A percentile compares a stretch with the other conserved stretches of the same genome.
Evolutionary conservation across 1,140 invertebrate species (phyloP).

Genomic region (Protaetia brevitarsis): DNA sequence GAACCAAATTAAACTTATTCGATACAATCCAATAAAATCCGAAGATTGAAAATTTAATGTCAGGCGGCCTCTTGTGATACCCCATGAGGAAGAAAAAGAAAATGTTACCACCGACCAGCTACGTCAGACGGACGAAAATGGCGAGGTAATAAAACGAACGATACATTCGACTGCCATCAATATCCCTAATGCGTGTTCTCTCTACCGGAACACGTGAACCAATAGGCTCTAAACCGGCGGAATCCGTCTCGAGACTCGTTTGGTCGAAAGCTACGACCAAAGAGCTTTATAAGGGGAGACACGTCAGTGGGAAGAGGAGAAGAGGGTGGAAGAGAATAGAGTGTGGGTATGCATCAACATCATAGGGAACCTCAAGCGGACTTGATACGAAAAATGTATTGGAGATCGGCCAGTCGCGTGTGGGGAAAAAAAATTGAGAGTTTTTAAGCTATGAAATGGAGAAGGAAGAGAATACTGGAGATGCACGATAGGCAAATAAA

Average conservation of each 20-base stretch:
- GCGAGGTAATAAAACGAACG: constrained; percentile 6
- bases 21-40: neutral
- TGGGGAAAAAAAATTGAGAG: no score
- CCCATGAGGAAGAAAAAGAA: neutral
- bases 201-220: constrained; percentile 13
- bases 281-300: no score
- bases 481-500: constrained; percentile 21
- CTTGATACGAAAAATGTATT: no score
- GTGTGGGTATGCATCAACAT: no score
- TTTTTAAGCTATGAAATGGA: no score
- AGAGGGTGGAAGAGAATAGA: no score
- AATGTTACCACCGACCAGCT: neutral
- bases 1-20: constrained; percentile 16
- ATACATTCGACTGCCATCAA: constrained; percentile 16
- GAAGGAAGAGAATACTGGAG: no score
- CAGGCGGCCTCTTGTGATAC: neutral
- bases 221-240: constrained; percentile 6
- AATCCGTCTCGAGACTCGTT: constrained; percentile 7
- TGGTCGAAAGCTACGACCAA: no score
- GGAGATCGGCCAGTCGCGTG: no score
- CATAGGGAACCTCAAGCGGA: no score
- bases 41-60: constrained; percentile 5
- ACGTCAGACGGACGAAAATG: neutral
- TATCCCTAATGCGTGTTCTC: constrained; percentile 15
- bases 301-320: no score